Conservation (phyloP, 2,797 vertebrate genomes). For the Arrhamphus sclerolepis region DNA sequence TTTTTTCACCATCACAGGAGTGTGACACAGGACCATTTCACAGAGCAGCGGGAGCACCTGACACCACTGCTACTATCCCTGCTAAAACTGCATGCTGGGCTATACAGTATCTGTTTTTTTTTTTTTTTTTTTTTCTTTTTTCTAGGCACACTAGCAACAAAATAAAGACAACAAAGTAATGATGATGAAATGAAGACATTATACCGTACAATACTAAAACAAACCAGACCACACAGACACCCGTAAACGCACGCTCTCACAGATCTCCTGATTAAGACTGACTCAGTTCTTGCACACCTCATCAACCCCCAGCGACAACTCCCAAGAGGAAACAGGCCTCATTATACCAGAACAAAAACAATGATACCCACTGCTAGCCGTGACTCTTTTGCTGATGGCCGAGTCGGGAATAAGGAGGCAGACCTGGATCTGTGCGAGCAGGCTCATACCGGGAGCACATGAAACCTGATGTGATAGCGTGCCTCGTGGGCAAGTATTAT, state of each 20-base stretch:
- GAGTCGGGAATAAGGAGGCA: slow-evolving; percentile 44
- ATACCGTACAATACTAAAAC: slow-evolving; percentile 28
- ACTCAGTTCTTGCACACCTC: slow-evolving; percentile 69
- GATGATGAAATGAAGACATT: slow-evolving; percentile 41
- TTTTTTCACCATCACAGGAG: slow-evolving; percentile 44
- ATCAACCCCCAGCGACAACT: slow-evolving; percentile 68
- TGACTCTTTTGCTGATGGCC: slow-evolving; percentile 79
- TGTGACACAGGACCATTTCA: slow-evolving; percentile 33
- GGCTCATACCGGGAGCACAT: slow-evolving; percentile 44
- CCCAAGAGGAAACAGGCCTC: slow-evolving; percentile 71
- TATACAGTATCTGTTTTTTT: not conserved
- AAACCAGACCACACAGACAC: slow-evolving; percentile 43
- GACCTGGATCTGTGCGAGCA: slow-evolving; percentile 55
- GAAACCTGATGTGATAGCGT: slow-evolving; percentile 76
- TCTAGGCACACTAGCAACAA: slow-evolving; percentile 3
- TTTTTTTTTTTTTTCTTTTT: slow-evolving; percentile 1
- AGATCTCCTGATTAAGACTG: slow-evolving; percentile 74
- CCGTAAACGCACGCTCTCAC: slow-evolving; percentile 13
- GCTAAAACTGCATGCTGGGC: not conserved
- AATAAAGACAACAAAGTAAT: slow-evolving; percentile 9
- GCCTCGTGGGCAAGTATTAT: slow-evolving; percentile 86
- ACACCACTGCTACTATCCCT: not conserved
- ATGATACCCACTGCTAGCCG: slow-evolving; percentile 64
- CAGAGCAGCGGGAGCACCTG: slow-evolving; percentile 22
- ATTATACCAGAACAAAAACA: slow-evolving; percentile 75